These are phyloP conservation scores for Panagrolaimus sp. DNA, from an alignment of 1,140 invertebrate genomes.

Conservation along the genomic window DNA sequence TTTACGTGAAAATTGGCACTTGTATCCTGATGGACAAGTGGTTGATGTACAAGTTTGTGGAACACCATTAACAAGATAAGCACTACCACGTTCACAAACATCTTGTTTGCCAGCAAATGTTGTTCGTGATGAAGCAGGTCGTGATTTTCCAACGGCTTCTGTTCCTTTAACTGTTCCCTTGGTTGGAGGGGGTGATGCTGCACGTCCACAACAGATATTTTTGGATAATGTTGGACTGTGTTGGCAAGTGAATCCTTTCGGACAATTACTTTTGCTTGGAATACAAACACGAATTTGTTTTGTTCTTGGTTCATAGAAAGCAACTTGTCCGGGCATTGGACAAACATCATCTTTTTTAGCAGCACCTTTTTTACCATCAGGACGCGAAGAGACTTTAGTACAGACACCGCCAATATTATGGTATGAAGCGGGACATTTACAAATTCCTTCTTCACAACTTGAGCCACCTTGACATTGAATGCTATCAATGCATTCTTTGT, in stretches of 20 bases:
- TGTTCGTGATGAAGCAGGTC: background rate
- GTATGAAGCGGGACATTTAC: constrained; percentile 48
- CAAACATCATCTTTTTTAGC: constrained; percentile 34
- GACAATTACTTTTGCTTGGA: constrained; percentile 41
- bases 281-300: constrained; percentile 49
- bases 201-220: constrained; percentile 54
- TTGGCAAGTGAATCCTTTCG: constrained; percentile 46
- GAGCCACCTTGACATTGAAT: constrained; percentile 54
- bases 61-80: constrained; percentile 48
- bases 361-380: constrained; percentile 14
- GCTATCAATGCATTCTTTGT: constrained; percentile 43
- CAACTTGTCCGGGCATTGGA: constrained; percentile 43
- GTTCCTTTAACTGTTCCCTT: background rate
- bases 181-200: background rate
- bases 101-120: constrained; percentile 21
- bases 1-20: constrained; percentile 52
- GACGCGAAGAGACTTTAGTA: constrained; percentile 23
- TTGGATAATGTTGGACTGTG: constrained; percentile 44
- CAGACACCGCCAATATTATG: constrained; percentile 41
- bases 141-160: constrained; percentile 7
- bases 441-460: constrained; percentile 40
- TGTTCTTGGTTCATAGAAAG: constrained; percentile 48
- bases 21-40: constrained; percentile 46
- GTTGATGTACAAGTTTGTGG: constrained; percentile 54
- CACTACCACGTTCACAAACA: constrained; percentile 51